Conservation (phyloP, 1,140 invertebrate genomes). For the Drosophila rufa region DNA sequence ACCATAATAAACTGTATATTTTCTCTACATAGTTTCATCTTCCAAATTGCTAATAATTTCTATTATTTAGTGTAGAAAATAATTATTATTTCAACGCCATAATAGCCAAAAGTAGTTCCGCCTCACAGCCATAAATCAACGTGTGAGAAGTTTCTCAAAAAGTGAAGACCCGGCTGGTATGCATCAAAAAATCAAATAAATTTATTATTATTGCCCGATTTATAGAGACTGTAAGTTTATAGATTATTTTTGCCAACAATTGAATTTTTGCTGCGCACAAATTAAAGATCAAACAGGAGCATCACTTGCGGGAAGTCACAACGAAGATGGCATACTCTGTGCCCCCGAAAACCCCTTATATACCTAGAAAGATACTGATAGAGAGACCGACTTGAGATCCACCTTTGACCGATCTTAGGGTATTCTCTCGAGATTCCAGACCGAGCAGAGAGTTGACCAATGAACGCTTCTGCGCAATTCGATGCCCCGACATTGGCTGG, state of each 20-base stretch:
- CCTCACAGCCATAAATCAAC: constrained; percentile 14
- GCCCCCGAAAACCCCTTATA: too few relatives aligned
- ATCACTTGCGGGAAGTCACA: background rate
- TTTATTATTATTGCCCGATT: constrained; percentile 16
- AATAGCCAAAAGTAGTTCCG: background rate
- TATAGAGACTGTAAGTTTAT: constrained; percentile 12
- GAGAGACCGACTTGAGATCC: background rate
- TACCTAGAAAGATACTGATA: too few relatives aligned
- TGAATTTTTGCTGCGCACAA: constrained; percentile 47
- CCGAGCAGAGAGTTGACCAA: constrained; percentile 9
- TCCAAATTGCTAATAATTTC: background rate
- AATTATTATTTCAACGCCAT: constrained; percentile 12
- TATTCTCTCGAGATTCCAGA: constrained; percentile 7
- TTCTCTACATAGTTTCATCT: background rate
- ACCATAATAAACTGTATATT: background rate
- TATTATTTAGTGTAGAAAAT: constrained; percentile 3
- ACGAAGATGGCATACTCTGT: constrained; percentile 23
- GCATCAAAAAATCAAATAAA: constrained; percentile 2
- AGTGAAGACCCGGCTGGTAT: background rate
- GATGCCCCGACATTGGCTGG: constrained; percentile 36
- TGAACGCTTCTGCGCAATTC: constrained; percentile 31
- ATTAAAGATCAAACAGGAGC: constrained; percentile 51
- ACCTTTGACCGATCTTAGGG: constrained; percentile 20
- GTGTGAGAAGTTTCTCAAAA: constrained; percentile 25
- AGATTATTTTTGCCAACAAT: constrained; percentile 29